Evolutionary conservation across 2,113 vertebrate genomes (phyloP), one percentile per base, ranked within the genome.

Genomic region (Orthonyx spaldingii): DNA sequence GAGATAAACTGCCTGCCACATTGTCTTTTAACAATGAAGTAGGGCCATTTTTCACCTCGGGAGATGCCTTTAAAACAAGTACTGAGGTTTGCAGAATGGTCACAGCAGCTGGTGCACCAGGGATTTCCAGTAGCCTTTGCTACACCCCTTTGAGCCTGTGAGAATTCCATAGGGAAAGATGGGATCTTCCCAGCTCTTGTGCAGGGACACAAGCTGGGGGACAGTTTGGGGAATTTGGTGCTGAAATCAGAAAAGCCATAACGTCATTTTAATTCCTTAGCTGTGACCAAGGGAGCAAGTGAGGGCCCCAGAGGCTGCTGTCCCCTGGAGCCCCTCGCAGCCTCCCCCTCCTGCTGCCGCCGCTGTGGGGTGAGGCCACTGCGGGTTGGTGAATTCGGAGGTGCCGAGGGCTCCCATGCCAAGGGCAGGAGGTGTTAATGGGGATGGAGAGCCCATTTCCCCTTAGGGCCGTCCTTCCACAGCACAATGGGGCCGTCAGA

Each of bases 1-100:
- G 57, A 88, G 94, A 96, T 97, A 95, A 96, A 93, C 93, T 93
- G 91, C 87, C 86, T 89, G 89, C 10, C 7, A 82, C 74, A 8
- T 81, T 96, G 92, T 96, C 64, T 95, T 89, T 87, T 91, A 96
- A 96, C 86, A 32, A 79, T 19, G n/a, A 95, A 81, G 66, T 24
- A 74, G 71, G 59, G 42, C 56, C 83, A 37, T 94, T 90, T 92
- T 90, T 95, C 85, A 66, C 47, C 3, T 77, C 5, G 3, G 68
- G 84, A 74, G 82, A 53, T 61, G 70, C 10, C 87, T 93, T 79
- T 76, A 61, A 91, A 91, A 83, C 90, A 88, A 87, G 84, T 57
- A 52, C 1, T 30, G 85, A 87, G 47, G 7, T 68, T 60, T 92
- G 76, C 68, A 81, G 56, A 28, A 22, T 32, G 90, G 47, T 53